phyloP scores from a whole-genome alignment of 2,113 vertebrate species.

The Jacana jacana region DNA sequence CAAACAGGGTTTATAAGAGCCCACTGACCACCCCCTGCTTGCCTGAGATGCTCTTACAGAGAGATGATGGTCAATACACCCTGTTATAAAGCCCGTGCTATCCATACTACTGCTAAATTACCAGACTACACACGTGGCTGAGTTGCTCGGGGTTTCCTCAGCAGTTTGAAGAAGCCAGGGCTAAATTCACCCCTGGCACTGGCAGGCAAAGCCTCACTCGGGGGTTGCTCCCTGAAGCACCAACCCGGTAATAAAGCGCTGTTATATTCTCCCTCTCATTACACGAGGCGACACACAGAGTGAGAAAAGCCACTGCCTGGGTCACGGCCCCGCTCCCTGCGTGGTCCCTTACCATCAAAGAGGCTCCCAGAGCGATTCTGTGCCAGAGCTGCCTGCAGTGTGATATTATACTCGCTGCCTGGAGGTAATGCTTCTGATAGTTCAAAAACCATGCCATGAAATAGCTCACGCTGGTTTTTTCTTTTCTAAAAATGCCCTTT shows the following conservation, averaged over 20 bases:
- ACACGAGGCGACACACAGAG: neutral
- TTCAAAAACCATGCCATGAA: neutral
- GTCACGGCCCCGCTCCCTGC: neutral
- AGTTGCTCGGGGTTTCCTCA: neutral
- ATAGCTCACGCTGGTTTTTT: neutral
- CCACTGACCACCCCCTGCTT: neutral
- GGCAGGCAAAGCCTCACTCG: neutral
- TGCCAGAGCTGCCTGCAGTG: neutral
- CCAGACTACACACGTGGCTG: neutral
- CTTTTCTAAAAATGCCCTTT: neutral
- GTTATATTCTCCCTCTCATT: neutral
- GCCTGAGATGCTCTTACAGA: neutral
- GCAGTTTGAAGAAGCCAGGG: neutral
- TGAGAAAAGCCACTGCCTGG: neutral
- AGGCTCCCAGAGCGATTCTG: neutral
- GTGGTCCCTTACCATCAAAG: neutral
- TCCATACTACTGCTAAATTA: neutral
- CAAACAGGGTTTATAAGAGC: neutral
- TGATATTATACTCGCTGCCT: neutral
- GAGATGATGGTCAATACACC: rapidly evolving
- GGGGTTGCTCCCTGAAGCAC: neutral
- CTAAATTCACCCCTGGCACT: neutral
- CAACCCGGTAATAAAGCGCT: neutral
- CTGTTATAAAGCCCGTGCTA: neutral
- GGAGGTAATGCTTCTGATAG: neutral